Evolutionary conservation across 2,113 vertebrate genomes (phyloP), one percentile per base, ranked within the genome.

Genomic region (Ameiurus melas): DNA sequence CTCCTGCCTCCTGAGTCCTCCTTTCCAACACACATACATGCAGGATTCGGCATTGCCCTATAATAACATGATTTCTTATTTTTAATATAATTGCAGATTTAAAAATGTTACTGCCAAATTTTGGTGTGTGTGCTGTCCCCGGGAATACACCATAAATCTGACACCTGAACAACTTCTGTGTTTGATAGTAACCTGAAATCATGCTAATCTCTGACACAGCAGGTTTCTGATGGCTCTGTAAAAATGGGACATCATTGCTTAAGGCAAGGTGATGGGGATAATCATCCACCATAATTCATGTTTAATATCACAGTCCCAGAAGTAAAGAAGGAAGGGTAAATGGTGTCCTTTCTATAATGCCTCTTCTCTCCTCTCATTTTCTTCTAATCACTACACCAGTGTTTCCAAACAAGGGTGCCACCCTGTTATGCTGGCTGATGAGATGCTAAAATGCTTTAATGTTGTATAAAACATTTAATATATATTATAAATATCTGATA

Each of bases 201-300:
- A 93, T 92, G 86, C 64, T 96, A 94, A 95, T 95, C 94, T 96
- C 93, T 96, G 95, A 97, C 95, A 96, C 94, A 96, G 96, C 94
- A 95, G 94, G 94, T 94, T 95, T 95, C 96, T 95, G 93, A 97
- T 95, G 94, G 94, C 92, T 93, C 92, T 91, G 93, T 96, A 95
- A 95, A 96, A 95, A 89, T 90, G 93, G 94, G 96, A 95, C 95
- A 95, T 95, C 95, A 95, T 96, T 95, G 95, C 96, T 97, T 96
- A 94, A 96, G 96, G 97, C 95, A 97, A 97, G 95, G 95, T 97
- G 96, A 97, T 92, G 93, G 92, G 92, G 95, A 94, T 95, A 97
- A 96, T 97, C 94, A 96, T 94, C 91, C 94, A 89, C 93, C 93
- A 95, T 96, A 96, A 96, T 96, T 97, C 95, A 96, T 94, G 92